Percentiles rank a stretch among this genome's conserved stretches.
phyloP scores from a whole-genome alignment of 2,113 vertebrate genomes.

The Xiphorhynchus elegans region DNA sequence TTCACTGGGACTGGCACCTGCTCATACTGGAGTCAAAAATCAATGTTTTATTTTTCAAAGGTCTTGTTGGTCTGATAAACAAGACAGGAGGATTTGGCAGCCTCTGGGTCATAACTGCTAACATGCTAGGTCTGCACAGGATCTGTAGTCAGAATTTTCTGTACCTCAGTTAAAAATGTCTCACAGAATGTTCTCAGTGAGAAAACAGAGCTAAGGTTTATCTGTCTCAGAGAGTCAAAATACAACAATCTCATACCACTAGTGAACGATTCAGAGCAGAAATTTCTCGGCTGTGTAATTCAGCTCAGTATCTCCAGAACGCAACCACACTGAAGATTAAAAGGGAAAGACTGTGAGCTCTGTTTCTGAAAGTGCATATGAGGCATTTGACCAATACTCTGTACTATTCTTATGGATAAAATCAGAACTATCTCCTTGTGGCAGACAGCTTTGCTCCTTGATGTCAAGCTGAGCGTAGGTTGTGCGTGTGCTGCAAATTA shows the following conservation, averaged over 20 bases:
- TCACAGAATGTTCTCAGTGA: background rate
- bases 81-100: background rate
- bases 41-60: background rate
- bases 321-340: background rate
- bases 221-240: background rate
- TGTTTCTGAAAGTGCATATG: background rate
- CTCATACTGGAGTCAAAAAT: background rate
- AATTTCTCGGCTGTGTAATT: background rate
- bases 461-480: fast-evolving
- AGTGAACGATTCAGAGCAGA: background rate
- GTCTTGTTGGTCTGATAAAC: background rate
- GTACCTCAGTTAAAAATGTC: background rate
- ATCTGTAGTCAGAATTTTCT: background rate
- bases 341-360: background rate
- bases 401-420: background rate
- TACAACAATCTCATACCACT: background rate
- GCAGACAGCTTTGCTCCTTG: background rate
- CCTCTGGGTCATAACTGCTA: background rate
- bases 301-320: background rate
- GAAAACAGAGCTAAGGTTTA: background rate
- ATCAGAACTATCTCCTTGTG: background rate
- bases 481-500: background rate
- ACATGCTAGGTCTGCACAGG: background rate
- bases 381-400: background rate
- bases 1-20: background rate